Evolutionary conservation across 2,113 vertebrate species (phyloP), one percentile per base, ranked within the genome.

Genomic region (Brachypteracias leptosomus): DNA sequence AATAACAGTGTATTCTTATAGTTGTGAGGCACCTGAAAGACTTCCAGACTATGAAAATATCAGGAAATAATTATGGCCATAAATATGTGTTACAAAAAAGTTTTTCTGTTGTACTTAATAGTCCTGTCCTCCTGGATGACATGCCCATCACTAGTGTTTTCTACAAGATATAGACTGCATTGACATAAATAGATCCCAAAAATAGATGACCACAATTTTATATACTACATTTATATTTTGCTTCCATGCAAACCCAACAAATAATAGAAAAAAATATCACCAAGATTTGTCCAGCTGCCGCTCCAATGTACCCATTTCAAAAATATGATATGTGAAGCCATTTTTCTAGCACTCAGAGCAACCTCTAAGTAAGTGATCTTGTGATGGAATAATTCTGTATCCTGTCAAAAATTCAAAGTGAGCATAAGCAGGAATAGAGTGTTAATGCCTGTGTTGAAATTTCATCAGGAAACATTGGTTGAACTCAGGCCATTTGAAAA

Each of bases 231-330:
- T 83, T 74, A 5, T 7, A 16, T 19, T 20, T 54, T 72, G 4
- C 9, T 29, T 63, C 9, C 1, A 1, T 33, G 11, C 24, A 54
- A n/a, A n/a, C n/a, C n/a, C n/a, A n/a, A n/a, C n/a, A n/a, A n/a
- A n/a, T n/a, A n/a, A n/a, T n/a, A n/a, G n/a, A n/a, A n/a, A n/a
- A n/a, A n/a, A n/a, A n/a, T n/a, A n/a, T n/a, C n/a, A n/a, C 9
- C 6, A 47, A 16, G 5, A 18, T 66, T 68, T 73, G 4, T n/a
- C 9, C 19, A 70, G 7, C 4, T 62, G 4, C 2, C 1, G 3
- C 9, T 84, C 4, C 9, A 19, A 1, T 3, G 3, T 36, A 26
- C 46, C n/a, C 6, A 3, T 24, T 52, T 68, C 10, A 78, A 75
- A 75, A 65, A 6, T 9, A 28, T 4, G 52, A 17, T 73, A n/a